These are phyloP conservation scores for Onychomys leucogaster DNA, from an alignment of 2,797 vertebrate genomes.

Conservation along the genomic window DNA sequence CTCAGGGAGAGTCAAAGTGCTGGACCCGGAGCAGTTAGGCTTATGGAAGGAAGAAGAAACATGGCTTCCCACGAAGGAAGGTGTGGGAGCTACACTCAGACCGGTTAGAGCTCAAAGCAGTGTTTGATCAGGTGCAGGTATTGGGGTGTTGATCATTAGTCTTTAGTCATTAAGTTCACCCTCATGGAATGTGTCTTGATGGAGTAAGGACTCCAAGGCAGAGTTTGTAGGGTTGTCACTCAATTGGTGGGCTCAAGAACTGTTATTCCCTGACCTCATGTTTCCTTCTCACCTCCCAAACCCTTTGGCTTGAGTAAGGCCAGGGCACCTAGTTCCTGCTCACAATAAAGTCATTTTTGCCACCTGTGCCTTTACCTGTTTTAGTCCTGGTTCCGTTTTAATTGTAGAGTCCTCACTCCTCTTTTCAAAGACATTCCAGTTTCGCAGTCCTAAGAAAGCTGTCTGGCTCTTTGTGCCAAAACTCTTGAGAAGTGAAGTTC, in stretches of 20 bases:
- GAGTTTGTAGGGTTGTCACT: not conserved
- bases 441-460: not conserved
- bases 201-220: not conserved
- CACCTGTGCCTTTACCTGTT: not conserved
- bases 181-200: not conserved
- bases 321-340: not conserved
- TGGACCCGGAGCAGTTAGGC: not conserved
- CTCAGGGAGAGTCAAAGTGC: not conserved
- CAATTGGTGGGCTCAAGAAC: not conserved
- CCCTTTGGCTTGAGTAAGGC: not conserved
- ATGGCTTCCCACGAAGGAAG: not conserved
- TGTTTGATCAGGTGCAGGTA: not conserved
- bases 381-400: not conserved
- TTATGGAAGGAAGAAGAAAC: not conserved
- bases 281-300: not conserved
- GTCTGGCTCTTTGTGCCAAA: not conserved
- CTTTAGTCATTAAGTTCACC: not conserved
- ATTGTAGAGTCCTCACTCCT: not conserved
- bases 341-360: not conserved
- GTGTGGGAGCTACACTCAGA: not conserved
- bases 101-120: not conserved
- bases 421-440: not conserved
- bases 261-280: slow-evolving; percentile 1
- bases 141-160: not conserved
- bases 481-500: not conserved